These are phyloP conservation scores for Chrysolophus pictus DNA, from an alignment of 2,797 vertebrate species.

Conservation along the genomic window DNA sequence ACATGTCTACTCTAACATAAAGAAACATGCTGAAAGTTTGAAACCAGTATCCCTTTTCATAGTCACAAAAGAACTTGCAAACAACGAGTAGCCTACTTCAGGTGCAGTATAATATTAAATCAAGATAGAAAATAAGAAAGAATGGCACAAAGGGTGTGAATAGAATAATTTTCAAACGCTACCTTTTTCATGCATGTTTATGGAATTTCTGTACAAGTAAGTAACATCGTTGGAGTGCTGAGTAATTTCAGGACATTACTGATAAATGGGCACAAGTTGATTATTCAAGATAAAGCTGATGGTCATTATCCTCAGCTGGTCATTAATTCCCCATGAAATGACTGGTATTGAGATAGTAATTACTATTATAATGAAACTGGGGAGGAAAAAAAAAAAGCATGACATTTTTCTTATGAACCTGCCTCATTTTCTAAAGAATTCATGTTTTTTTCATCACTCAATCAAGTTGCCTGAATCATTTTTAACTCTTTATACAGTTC, in stretches of 20 bases:
- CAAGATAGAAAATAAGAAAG: neutral
- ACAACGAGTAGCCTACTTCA: neutral
- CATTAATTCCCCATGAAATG: slow-evolving; percentile 61
- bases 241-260: slow-evolving; percentile 55
- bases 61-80: neutral
- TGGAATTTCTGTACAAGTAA: slow-evolving; percentile 34
- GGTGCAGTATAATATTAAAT: neutral
- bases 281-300: slow-evolving; percentile 49
- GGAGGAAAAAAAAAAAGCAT: neutral
- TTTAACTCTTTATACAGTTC: slow-evolving; percentile 14
- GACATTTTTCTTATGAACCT: slow-evolving; percentile 35
- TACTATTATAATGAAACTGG: slow-evolving; percentile 58
- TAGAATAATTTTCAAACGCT: neutral
- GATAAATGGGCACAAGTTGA: slow-evolving; percentile 42
- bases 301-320: slow-evolving; percentile 59
- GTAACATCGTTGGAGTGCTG: slow-evolving; percentile 23
- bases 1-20: neutral
- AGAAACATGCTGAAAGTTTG: neutral
- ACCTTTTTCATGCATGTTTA: slow-evolving; percentile 15
- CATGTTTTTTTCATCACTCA: neutral
- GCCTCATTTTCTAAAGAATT: slow-evolving; percentile 29
- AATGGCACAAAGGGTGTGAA: neutral
- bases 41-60: neutral
- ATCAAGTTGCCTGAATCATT: neutral
- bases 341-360: slow-evolving; percentile 52